These are phyloP conservation scores for Atopsyche davidsoni DNA, from an alignment of 1,140 invertebrate genomes.

Conservation along the genomic window DNA sequence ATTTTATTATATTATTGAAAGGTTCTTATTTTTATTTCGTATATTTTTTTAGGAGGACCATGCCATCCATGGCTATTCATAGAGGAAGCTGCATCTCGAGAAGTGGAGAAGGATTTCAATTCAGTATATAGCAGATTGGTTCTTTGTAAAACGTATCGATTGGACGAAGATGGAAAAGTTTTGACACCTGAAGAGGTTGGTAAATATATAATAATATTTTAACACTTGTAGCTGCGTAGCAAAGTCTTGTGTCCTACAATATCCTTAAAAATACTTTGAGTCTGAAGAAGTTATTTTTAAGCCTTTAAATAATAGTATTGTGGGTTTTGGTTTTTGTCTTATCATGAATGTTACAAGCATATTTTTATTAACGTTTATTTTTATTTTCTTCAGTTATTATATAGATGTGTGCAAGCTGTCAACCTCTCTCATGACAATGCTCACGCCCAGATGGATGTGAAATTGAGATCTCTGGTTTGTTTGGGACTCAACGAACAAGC, in stretches of 20 bases:
- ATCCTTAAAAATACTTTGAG: no score
- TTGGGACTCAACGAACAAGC: constrained; percentile 95
- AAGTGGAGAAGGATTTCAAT: constrained; percentile 97
- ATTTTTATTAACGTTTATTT: constrained; percentile 5
- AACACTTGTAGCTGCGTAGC: no score
- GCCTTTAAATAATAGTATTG: no score
- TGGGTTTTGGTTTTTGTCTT: no score
- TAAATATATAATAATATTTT: no score
- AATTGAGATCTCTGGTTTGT: constrained; percentile 90
- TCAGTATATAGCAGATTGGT: constrained; percentile 96
- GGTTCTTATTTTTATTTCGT: constrained; percentile 7
- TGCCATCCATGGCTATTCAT: constrained; percentile 99
- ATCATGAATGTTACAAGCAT: no score
- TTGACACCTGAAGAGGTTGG: constrained; percentile 93
- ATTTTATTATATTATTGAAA: no score
- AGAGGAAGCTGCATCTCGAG: constrained; percentile 90
- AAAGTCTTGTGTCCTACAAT: no score
- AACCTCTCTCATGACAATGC: constrained; percentile 93
- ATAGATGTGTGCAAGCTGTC: constrained; percentile 91
- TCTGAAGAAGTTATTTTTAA: no score
- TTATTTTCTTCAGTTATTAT: constrained; percentile 61
- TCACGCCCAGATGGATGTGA: constrained; percentile 96
- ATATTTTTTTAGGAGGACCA: constrained; percentile 61
- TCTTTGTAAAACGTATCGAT: constrained; percentile 94
- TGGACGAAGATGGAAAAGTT: constrained; percentile 99